Conservation (phyloP, 2,888 invertebrate species). For the Osmoderma eremita region DNA sequence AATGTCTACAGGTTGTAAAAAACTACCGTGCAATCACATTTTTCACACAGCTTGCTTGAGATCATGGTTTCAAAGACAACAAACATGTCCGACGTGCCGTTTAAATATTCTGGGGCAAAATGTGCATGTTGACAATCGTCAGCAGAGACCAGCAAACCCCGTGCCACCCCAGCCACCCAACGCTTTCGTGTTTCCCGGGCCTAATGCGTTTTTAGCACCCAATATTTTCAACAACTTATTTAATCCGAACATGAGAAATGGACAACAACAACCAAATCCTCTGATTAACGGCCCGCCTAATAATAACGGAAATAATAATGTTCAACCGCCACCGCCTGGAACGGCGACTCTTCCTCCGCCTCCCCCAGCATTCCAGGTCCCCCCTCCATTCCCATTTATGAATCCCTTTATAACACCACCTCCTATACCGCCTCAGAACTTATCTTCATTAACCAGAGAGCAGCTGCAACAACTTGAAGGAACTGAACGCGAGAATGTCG, state of each 20-base stretch:
- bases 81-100: constrained; percentile 98
- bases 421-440: constrained; percentile 80
- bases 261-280: constrained; percentile 52
- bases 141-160: constrained; percentile 44
- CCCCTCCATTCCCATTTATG: constrained; percentile 66
- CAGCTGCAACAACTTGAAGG: constrained; percentile 92
- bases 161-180: constrained; percentile 45
- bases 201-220: constrained; percentile 51
- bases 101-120: constrained; percentile 74
- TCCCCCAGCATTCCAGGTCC: constrained; percentile 68
- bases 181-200: constrained; percentile 42
- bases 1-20: constrained; percentile 84
- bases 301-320: constrained; percentile 45
- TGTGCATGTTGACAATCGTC: constrained; percentile 44
- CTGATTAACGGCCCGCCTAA: constrained; percentile 42
- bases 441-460: constrained; percentile 80
- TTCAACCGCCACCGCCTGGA: constrained; percentile 36
- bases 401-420: constrained; percentile 72
- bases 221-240: constrained; percentile 51
- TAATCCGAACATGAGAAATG: constrained; percentile 51
- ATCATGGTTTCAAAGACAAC: constrained; percentile 99
- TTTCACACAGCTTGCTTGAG: constrained; percentile 98
- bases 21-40: constrained; percentile 98
- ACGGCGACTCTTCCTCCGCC: constrained; percentile 52
- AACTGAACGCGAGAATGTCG: constrained; percentile 84